phyloP scores from a whole-genome alignment of 2,888 invertebrate genomes.

The Trichogramma evanescens region DNA sequence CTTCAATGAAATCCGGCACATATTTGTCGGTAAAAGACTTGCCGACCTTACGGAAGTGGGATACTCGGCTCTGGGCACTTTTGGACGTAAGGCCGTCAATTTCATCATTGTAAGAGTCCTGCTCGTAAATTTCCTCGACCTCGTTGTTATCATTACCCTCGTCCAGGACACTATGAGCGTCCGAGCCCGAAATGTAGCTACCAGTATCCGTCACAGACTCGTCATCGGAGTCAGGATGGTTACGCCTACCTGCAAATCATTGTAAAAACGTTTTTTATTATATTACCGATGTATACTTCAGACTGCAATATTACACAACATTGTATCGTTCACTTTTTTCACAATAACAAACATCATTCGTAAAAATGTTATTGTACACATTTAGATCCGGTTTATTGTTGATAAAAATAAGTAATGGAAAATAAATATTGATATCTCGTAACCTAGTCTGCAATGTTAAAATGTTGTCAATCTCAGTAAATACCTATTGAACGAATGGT shows the following conservation, averaged over 20 bases:
- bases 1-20: slow-evolving; percentile 67
- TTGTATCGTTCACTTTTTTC: too few species aligned
- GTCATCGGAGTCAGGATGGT: slow-evolving; percentile 55
- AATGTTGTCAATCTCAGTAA: too few species aligned
- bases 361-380: too few species aligned
- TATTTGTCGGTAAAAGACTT: slow-evolving; percentile 73
- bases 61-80: slow-evolving; percentile 73
- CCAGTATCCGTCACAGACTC: slow-evolving; percentile 74
- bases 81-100: slow-evolving; percentile 86
- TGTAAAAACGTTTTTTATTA: not conserved
- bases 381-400: too few species aligned
- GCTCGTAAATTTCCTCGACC: slow-evolving; percentile 57
- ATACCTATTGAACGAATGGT: too few species aligned
- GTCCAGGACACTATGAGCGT: slow-evolving; percentile 61
- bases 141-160: slow-evolving; percentile 50
- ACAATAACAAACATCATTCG: too few species aligned
- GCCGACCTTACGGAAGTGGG: slow-evolving; percentile 64
- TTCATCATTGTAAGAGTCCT: slow-evolving; percentile 75
- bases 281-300: not conserved
- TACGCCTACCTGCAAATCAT: not conserved
- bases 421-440: too few species aligned
- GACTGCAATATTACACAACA: too few species aligned
- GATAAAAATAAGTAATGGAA: too few species aligned
- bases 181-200: slow-evolving; percentile 76
- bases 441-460: too few species aligned